Percentiles rank a stretch among this genome's conserved stretches.
These are phyloP conservation scores for Chironomus tentans DNA, from an alignment of 2,888 invertebrate genomes.

Conservation along the genomic window DNA sequence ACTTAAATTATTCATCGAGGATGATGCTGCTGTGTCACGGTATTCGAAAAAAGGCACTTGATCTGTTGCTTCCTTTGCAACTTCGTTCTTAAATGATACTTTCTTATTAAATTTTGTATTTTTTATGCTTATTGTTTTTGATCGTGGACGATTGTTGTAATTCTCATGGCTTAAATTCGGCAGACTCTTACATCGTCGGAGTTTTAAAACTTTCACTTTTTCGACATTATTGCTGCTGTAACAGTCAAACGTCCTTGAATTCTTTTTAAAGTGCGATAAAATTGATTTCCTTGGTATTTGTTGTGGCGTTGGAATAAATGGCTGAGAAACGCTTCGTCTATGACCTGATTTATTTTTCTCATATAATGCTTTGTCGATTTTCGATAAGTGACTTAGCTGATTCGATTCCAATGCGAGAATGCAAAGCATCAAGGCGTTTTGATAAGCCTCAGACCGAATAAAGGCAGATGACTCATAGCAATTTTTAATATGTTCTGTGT, in stretches of 20 bases:
- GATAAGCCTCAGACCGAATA: conserved; percentile 49
- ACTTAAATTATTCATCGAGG: not conserved
- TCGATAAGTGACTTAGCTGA: conserved; percentile 51
- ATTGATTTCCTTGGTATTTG: conserved; percentile 1
- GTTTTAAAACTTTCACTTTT: conserved; percentile 32
- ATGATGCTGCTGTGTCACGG: not conserved
- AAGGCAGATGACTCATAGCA: conserved; percentile 52
- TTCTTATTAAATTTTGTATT: conserved; percentile 16
- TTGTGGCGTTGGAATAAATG: conserved; percentile 30
- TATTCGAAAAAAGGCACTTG: conserved; percentile 18
- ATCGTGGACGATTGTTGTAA: conserved; percentile 31
- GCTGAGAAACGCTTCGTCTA: conserved; percentile 47
- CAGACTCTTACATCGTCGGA: conserved; percentile 42
- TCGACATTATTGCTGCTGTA: conserved; percentile 23
- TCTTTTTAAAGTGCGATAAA: not conserved
- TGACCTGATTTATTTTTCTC: conserved; percentile 37
- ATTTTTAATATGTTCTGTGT: conserved; percentile 49
- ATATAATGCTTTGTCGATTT: conserved; percentile 50
- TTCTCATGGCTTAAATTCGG: conserved; percentile 36
- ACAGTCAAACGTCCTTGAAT: conserved; percentile 2
- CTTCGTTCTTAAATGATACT: conserved; percentile 11
- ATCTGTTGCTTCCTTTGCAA: not conserved
- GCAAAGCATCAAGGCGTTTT: conserved; percentile 53
- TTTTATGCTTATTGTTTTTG: conserved; percentile 33
- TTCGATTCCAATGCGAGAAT: conserved; percentile 55